Percentiles rank a stretch among this genome's conserved stretches.
These are phyloP conservation scores for Mesitornis unicolor DNA, from an alignment of 2,113 vertebrate genomes.

Conservation along the genomic window DNA sequence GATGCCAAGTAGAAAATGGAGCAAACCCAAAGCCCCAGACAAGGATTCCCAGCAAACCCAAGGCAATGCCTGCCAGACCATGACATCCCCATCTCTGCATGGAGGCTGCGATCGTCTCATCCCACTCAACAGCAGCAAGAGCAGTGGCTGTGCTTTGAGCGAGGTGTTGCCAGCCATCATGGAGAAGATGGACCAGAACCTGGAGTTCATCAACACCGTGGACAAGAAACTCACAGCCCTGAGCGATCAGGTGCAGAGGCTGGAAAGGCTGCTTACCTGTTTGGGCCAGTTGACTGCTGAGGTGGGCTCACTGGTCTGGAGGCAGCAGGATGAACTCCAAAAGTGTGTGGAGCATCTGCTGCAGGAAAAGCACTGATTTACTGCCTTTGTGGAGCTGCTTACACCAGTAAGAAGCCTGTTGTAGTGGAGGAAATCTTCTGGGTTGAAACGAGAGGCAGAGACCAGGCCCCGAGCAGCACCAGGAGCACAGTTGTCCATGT, in stretches of 20 bases:
- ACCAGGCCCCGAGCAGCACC: not conserved
- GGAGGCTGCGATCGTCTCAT: fast-evolving
- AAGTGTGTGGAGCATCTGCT: not conserved
- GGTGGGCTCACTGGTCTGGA: not conserved
- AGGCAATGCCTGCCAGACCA: not conserved
- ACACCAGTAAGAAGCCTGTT: not conserved
- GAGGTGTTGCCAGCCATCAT: not conserved
- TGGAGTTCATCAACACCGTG: not conserved
- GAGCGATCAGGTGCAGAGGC: not conserved
- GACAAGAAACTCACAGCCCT: not conserved
- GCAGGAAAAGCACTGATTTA: not conserved
- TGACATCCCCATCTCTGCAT: fast-evolving
- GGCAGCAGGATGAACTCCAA: not conserved
- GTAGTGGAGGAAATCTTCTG: not conserved
- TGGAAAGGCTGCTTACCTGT: not conserved
- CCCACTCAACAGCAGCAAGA: not conserved
- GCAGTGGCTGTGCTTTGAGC: not conserved
- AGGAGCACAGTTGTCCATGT: not conserved
- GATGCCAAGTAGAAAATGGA: not conserved
- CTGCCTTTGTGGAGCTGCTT: too few relatives aligned
- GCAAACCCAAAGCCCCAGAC: not conserved
- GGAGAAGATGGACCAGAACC: not conserved
- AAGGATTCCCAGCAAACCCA: not conserved
- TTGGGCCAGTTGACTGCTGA: not conserved
- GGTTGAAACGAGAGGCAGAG: not conserved